Evolutionary conservation across 2,888 invertebrate genomes (phyloP).

Genomic region (Hylaea fasciaria): DNA sequence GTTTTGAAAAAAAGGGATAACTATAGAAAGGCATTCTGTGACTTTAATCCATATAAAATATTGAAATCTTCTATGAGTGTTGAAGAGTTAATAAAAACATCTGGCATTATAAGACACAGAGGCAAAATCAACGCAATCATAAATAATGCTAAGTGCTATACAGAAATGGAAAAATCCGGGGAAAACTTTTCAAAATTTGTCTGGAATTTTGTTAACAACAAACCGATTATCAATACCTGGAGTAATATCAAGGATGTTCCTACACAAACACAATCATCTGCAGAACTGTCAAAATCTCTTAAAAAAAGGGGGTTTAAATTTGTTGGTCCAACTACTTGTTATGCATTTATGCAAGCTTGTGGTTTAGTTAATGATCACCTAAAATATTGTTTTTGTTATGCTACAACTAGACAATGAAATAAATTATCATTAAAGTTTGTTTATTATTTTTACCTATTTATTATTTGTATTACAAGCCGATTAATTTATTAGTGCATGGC

Average conservation of each 20-base stretch:
- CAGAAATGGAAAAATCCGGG: slow-evolving; percentile 62
- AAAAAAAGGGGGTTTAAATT: slow-evolving; percentile 71
- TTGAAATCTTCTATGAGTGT: slow-evolving; percentile 49
- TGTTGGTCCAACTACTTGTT: slow-evolving; percentile 73
- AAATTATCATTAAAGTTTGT: too few relatives aligned
- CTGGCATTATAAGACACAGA: slow-evolving; percentile 66
- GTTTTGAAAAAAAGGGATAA: slow-evolving; percentile 71
- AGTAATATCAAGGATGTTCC: slow-evolving; percentile 59
- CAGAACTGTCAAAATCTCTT: slow-evolving; percentile 62
- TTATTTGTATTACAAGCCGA: too few relatives aligned
- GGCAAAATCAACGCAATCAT: slow-evolving; percentile 71
- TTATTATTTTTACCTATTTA: too few relatives aligned
- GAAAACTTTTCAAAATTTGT: slow-evolving; percentile 68
- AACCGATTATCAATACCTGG: slow-evolving; percentile 67
- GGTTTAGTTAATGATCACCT: slow-evolving; percentile 76
- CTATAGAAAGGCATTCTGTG: slow-evolving; percentile 61
- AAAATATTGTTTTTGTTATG: slow-evolving; percentile 51
- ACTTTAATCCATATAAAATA: slow-evolving; percentile 67
- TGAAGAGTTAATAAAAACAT: slow-evolving; percentile 50
- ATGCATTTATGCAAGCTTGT: slow-evolving; percentile 80
- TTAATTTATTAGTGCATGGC: too few relatives aligned
- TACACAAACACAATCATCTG: slow-evolving; percentile 58
- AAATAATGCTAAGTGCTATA: slow-evolving; percentile 68
- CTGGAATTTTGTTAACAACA: slow-evolving; percentile 69
- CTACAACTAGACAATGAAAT: slow-evolving; percentile 1